A percentile compares a stretch with the other conserved stretches of the same genome.
Conservation (phyloP, 2,888 invertebrate species). For the Galeruca laticollis region DNA sequence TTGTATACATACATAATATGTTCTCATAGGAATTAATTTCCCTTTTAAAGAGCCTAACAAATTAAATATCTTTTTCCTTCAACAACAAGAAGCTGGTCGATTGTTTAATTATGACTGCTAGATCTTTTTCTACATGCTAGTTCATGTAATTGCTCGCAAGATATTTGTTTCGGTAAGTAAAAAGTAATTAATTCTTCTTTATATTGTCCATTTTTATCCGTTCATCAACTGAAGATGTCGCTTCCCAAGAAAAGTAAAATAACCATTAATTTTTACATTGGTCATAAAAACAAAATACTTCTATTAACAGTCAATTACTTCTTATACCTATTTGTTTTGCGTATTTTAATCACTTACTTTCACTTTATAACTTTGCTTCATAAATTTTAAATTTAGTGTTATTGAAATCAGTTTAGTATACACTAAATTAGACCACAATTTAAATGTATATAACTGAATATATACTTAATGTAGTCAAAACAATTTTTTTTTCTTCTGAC, state of each 20-base stretch:
- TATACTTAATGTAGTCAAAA: too few species aligned
- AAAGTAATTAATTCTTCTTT: constrained; percentile 25
- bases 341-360: neutral
- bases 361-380: neutral
- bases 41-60: constrained; percentile 6
- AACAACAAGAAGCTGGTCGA: constrained; percentile 7
- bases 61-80: constrained; percentile 7
- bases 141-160: constrained; percentile 7
- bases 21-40: constrained; percentile 5
- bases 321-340: constrained; percentile 13
- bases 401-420: neutral
- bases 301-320: constrained; percentile 18
- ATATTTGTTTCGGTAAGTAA: constrained; percentile 22
- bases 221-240: constrained; percentile 11
- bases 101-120: constrained; percentile 7
- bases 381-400: neutral
- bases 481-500: too few species aligned
- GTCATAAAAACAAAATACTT: constrained; percentile 16
- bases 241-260: constrained; percentile 27
- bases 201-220: constrained; percentile 20
- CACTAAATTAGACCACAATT: neutral
- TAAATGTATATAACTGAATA: too few species aligned
- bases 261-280: constrained; percentile 10
- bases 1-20: neutral
- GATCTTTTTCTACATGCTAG: neutral